phyloP scores from a whole-genome alignment of 30 jellyfish, hydroid and myxozoan genomes.

The Hydractinia echinata region DNA sequence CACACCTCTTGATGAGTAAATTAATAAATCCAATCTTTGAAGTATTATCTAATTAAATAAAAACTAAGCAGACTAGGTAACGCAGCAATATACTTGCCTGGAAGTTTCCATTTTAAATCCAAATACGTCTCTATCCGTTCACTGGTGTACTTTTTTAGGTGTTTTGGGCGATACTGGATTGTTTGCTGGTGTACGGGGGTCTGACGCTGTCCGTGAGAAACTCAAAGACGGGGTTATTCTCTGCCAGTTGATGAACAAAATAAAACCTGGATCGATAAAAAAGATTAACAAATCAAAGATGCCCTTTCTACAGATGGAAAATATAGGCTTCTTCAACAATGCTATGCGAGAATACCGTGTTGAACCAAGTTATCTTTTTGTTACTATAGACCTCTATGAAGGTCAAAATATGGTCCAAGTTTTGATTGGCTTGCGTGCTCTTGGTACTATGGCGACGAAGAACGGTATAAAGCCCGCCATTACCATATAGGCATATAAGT shows the following conservation, averaged over 20 bases:
- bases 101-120: background rate
- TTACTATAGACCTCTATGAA: constrained; percentile 59
- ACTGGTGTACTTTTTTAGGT: background rate
- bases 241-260: constrained; percentile 41
- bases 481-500: background rate
- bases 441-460: constrained; percentile 19
- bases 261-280: constrained; percentile 27
- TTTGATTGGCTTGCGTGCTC: constrained; percentile 19
- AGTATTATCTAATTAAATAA: no score
- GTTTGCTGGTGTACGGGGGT: constrained; percentile 55
- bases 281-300: constrained; percentile 25
- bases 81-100: no score
- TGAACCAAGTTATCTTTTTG: constrained; percentile 34
- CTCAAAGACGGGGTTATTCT: constrained; percentile 64
- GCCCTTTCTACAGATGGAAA: constrained; percentile 42
- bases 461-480: constrained; percentile 35
- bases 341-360: constrained; percentile 38
- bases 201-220: constrained; percentile 46
- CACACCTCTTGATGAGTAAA: no score
- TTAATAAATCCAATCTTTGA: no score
- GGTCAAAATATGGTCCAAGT: constrained; percentile 34
- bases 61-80: no score
- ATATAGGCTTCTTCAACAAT: constrained; percentile 28
- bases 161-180: constrained; percentile 9
- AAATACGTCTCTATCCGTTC: background rate